Base-by-base conservation (phyloP, 2,113 vertebrate genomes). In the Amphiprion ocellaris region DNA sequence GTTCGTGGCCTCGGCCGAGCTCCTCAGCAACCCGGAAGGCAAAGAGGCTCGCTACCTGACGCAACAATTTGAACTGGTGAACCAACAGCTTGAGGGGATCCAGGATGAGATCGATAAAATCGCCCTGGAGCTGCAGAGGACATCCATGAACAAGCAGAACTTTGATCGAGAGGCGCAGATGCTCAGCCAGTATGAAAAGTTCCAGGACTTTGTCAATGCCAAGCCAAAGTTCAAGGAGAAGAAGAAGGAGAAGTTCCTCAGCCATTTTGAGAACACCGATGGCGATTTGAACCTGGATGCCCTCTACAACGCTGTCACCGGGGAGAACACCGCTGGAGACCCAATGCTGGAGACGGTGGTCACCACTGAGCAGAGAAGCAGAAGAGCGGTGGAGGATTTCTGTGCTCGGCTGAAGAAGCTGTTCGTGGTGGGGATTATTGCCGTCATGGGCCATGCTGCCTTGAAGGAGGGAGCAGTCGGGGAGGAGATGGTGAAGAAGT, bases 171-270 rank as follows among this genome's bases (percentile, higher is more conserved):
- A 95, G 86, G 94, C 84, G 0, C 91, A 94, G 67, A 95, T 95
- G 61, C 72, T 95, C 79, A 95, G 94, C 59, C 95, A 96, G 90
- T 96, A 95, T 0, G 94, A 95, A 33, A 96, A 94, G 90, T 96
- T 95, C 85, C 94, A 94, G 82, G 93, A 93, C 26, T 95, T 96
- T 66, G 81, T 95, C 74, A 95, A 90, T 0, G 92, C 94, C 64
- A 94, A 94, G 64, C 90, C 94, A 1, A 91, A 94, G 63, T 94
- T 79, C 84, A 94, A 90, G 73, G 92, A 93, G 73, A 95, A 94
- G 82, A 95, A 95, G 86, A 94, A 87, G 90, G 90, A 94, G 55
- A 94, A 95, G 81, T 96, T 96, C 77, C 66, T 95, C 14, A 94
- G 69, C 74, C 94, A 95, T 2, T 96, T 86, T 12, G 93, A 95